Percentiles rank a stretch among this genome's conserved stretches.
Conservation (phyloP, 2,888 invertebrate genomes). For the Coremacera marginata region DNA sequence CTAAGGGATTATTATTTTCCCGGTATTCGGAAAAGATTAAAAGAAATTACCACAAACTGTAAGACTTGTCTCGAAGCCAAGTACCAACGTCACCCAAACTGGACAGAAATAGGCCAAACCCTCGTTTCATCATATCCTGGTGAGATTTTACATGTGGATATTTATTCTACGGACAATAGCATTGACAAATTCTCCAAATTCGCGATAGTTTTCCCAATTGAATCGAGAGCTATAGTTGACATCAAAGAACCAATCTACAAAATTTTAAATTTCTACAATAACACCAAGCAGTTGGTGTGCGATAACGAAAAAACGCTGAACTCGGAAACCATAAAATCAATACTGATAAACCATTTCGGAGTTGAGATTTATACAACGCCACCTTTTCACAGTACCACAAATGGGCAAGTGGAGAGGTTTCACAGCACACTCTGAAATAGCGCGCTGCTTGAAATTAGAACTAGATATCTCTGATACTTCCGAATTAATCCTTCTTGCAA, state of each 20-base stretch:
- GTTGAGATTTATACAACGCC: slow-evolving; percentile 29
- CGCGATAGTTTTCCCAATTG: too few relatives aligned
- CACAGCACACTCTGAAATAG: slow-evolving; percentile 44
- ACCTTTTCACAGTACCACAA: slow-evolving; percentile 44
- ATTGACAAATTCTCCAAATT: too few relatives aligned
- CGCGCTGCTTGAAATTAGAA: slow-evolving; percentile 44
- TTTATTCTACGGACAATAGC: too few relatives aligned
- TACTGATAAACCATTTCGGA: slow-evolving; percentile 36
- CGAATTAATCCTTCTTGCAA: slow-evolving; percentile 39
- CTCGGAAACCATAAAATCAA: slow-evolving; percentile 24
- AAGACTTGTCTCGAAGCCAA: too few relatives aligned
- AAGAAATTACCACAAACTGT: too few relatives aligned
- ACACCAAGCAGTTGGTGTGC: slow-evolving; percentile 38
- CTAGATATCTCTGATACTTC: slow-evolving; percentile 39
- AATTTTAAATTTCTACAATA: slow-evolving; percentile 34
- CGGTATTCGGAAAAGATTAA: not conserved
- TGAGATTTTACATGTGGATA: slow-evolving; percentile 36
- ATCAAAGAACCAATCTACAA: not conserved
- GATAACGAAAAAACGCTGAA: slow-evolving; percentile 39
- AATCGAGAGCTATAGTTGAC: too few relatives aligned
- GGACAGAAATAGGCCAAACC: too few relatives aligned
- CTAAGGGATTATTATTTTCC: not conserved
- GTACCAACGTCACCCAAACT: too few relatives aligned
- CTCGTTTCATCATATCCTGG: slow-evolving; percentile 46
- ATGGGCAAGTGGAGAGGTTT: slow-evolving; percentile 44